These are phyloP conservation scores for Ailuropoda melanoleuca DNA, from an alignment of 2,113 vertebrate species.

Conservation along the genomic window DNA sequence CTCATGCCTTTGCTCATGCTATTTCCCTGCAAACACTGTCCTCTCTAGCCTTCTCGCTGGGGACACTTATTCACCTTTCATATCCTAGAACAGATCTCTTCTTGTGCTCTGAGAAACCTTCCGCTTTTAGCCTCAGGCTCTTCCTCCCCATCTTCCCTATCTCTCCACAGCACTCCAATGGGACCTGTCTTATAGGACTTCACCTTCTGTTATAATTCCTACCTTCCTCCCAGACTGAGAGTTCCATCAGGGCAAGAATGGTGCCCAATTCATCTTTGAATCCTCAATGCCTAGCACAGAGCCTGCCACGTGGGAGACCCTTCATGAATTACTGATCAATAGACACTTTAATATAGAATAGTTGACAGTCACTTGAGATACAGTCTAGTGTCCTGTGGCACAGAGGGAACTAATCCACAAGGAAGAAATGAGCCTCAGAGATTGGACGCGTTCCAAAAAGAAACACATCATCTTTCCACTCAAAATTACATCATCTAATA, in stretches of 20 bases:
- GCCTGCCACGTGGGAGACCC: not conserved
- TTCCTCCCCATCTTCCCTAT: not conserved
- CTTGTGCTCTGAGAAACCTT: not conserved
- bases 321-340: not conserved
- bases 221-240: not conserved
- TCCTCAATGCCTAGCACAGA: not conserved
- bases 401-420: not conserved
- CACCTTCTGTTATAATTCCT: not conserved
- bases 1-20: not conserved
- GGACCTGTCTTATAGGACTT: not conserved
- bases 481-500: not conserved
- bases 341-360: not conserved
- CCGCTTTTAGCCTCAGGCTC: not conserved
- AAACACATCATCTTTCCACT: not conserved
- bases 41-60: not conserved
- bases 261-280: not conserved
- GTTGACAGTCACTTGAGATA: not conserved
- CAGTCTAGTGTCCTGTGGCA: not conserved
- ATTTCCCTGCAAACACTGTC: not conserved
- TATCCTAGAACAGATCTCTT: not conserved
- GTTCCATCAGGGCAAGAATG: not conserved
- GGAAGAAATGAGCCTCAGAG: not conserved
- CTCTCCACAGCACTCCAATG: not conserved
- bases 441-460: not conserved
- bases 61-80: not conserved